Base-by-base conservation (phyloP, 2,888 invertebrate genomes). In the Eudemis profundana region DNA sequence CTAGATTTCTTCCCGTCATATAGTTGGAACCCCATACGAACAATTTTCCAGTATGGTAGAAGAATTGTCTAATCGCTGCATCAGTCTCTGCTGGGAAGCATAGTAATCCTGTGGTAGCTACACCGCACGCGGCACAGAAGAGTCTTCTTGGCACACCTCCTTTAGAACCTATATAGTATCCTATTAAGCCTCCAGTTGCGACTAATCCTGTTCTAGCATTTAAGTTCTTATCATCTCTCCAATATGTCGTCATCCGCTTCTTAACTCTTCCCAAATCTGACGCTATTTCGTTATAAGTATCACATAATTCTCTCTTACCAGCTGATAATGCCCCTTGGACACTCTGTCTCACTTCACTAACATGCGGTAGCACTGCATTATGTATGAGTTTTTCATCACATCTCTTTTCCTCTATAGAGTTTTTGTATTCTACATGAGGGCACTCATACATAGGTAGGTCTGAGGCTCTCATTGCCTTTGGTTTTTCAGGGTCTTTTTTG, bases 81-180 rank as follows among this genome's bases (percentile, higher is more conserved):
- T 64, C 64, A 0, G 64, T 64, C 3, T 44, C 51, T 19, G 36
- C 19, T 0, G 64, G 64, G 5, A 44, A 64, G 36, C 56, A 56
- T n/a, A 56, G 17, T 29, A 42, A 4, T 1, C 56, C 56, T 1
- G 47, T 15, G 3, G 40, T 21, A 4, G 44, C 21, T 1, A 38
- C 21, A 10, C 29, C 56, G 12, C 14, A 15, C 21, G 40, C 33
- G 0, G 56, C 29, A 1, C 1, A 14, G 3, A 56, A 44, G 3
- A 44, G n/a, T 17, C 42, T 56, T 4, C 29, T 44, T 17, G 29
- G 7, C 10, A 56, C 0, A 19, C 44, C 44, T 29, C 56, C 56
- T 14, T 44, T 8, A 44, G 7, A 29, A 3, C 33, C 33, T 8
- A 33, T 8, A 8, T 33, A 33, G 33, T 33, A 56, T 0, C 56